Conservation (phyloP, 2,888 invertebrate genomes). For the Flexamia atlantica region DNA sequence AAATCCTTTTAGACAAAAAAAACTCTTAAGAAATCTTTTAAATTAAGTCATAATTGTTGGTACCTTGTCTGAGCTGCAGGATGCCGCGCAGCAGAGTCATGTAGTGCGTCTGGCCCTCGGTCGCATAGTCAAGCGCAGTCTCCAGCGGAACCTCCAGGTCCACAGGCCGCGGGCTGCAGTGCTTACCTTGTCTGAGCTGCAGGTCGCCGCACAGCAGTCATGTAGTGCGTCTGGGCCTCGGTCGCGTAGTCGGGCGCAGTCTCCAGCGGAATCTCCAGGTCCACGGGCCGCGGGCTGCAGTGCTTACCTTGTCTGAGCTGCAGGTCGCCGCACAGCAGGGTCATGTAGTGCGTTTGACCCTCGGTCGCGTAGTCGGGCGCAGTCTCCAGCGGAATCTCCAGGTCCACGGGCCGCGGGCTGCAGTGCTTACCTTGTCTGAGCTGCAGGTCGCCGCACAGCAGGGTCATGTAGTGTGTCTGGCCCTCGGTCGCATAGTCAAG, state of each 20-base stretch:
- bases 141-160: conserved; percentile 76
- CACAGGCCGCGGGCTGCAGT: conserved; percentile 81
- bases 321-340: too few species aligned
- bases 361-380: conserved; percentile 82
- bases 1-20: too few species aligned
- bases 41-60: too few species aligned
- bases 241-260: conserved; percentile 76
- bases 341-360: conserved; percentile 90
- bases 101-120: conserved; percentile 82
- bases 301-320: conserved; percentile 88
- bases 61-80: too few species aligned
- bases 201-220: too few species aligned
- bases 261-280: conserved; percentile 76
- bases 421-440: conserved; percentile 91
- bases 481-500: too few species aligned
- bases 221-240: conserved; percentile 81
- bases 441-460: too few species aligned
- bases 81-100: too few species aligned
- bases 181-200: conserved; percentile 85
- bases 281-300: conserved; percentile 82
- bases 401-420: too few species aligned
- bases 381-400: too few species aligned
- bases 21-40: too few species aligned
- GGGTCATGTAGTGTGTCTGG: too few species aligned
- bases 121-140: conserved; percentile 76